Conservation (phyloP, 2,888 invertebrate genomes). For the Zelleria hepariella region DNA sequence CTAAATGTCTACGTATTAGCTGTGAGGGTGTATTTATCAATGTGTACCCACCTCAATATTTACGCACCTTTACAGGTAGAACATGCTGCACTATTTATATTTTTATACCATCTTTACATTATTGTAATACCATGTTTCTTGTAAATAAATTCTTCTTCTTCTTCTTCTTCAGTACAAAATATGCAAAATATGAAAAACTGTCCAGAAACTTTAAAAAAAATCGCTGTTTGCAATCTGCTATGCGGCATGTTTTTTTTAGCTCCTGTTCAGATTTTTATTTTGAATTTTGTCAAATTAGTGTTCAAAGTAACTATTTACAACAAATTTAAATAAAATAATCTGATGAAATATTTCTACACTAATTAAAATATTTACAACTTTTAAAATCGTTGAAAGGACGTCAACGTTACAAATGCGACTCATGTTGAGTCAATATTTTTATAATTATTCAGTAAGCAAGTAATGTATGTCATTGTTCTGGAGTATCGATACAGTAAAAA, state of each 20-base stretch:
- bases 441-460: slow-evolving; percentile 15
- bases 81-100: too few species aligned
- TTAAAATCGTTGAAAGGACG: slow-evolving; percentile 36
- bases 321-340: slow-evolving; percentile 17
- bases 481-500: not conserved
- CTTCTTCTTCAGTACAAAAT: too few species aligned
- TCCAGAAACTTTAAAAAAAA: too few species aligned
- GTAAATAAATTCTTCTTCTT: too few species aligned
- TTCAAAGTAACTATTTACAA: slow-evolving; percentile 19
- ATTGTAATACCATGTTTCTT: too few species aligned
- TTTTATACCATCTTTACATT: too few species aligned
- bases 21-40: not conserved
- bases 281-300: too few species aligned
- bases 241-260: too few species aligned
- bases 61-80: too few species aligned
- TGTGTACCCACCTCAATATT: too few species aligned
- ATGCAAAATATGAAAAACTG: too few species aligned
- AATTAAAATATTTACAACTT: slow-evolving; percentile 21
- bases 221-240: slow-evolving; percentile 32
- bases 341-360: slow-evolving; percentile 19
- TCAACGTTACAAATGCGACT: slow-evolving; percentile 42
- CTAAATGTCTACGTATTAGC: not conserved
- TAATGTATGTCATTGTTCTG: not conserved
- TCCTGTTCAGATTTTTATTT: too few species aligned
- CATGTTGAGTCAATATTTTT: slow-evolving; percentile 50